Evolutionary conservation across 2,113 vertebrate genomes (phyloP).

Genomic region (Strigops habroptila): DNA sequence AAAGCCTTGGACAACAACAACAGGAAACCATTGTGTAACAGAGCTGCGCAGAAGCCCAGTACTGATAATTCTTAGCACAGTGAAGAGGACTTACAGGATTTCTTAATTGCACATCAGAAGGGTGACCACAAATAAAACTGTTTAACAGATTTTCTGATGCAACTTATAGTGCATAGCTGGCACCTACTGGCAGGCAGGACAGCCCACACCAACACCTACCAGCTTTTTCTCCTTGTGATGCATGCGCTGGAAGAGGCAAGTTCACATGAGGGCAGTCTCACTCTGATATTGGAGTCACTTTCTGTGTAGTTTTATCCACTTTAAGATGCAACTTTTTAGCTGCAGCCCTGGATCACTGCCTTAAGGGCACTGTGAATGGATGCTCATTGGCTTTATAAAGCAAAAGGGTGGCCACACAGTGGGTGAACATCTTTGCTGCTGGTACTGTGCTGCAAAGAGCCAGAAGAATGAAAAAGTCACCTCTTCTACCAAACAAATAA

Average conservation of each 20-base stretch:
- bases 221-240: rapidly evolving
- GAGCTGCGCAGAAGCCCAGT: neutral
- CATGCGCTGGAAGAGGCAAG: neutral
- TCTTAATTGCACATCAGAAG: neutral
- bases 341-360: neutral
- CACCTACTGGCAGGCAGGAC: neutral
- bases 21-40: neutral
- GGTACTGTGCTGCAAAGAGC: neutral
- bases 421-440: neutral
- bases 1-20: neutral
- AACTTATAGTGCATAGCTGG: neutral
- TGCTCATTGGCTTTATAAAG: neutral
- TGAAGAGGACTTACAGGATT: neutral
- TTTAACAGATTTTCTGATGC: neutral
- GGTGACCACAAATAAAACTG: neutral
- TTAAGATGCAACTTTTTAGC: neutral
- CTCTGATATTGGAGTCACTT: neutral
- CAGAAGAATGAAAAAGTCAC: neutral
- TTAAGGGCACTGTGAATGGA: neutral
- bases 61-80: neutral
- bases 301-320: neutral
- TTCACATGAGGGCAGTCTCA: neutral
- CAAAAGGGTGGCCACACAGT: neutral
- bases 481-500: neutral
- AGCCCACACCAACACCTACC: neutral